Percentiles rank a stretch among this genome's conserved stretches.
Conservation (phyloP, 2,888 invertebrate species). For the Campoletis raptor region DNA sequence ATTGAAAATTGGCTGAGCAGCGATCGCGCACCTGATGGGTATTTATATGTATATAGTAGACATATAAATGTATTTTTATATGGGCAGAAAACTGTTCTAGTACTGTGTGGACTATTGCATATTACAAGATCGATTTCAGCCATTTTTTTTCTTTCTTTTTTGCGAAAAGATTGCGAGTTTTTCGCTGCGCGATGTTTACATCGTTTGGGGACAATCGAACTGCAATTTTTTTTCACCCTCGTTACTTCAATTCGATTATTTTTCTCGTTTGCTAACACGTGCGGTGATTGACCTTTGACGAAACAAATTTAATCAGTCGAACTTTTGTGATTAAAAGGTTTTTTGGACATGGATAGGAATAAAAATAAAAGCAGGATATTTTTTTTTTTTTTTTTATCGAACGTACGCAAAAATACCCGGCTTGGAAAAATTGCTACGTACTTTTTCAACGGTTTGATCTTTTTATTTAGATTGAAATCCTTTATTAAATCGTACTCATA, state of each 20-base stretch:
- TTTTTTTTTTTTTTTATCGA: not conserved
- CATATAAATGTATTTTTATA: not conserved
- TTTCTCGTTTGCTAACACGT: not conserved
- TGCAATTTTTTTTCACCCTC: constrained; percentile 30
- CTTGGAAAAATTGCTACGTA: not conserved
- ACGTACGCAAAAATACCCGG: not conserved
- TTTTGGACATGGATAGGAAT: not conserved
- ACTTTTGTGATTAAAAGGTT: not conserved
- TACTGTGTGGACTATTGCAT: constrained; percentile 52
- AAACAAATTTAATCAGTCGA: not conserved
- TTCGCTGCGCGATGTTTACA: constrained; percentile 28
- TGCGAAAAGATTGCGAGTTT: constrained; percentile 24
- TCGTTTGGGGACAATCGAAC: constrained; percentile 40
- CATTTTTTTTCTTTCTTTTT: constrained; percentile 40
- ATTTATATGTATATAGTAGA: constrained; percentile 28
- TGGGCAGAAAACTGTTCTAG: not conserved
- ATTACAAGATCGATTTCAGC: constrained; percentile 46
- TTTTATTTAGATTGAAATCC: not conserved
- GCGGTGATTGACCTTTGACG: not conserved
- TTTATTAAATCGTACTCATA: not conserved
- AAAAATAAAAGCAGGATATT: not conserved
- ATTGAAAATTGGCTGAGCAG: constrained; percentile 69
- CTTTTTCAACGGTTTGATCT: not conserved
- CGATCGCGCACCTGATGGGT: constrained; percentile 66
- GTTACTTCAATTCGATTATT: constrained; percentile 20